Conservation (phyloP, 2,113 vertebrate genomes). For the Vulpes ferrilata region DNA sequence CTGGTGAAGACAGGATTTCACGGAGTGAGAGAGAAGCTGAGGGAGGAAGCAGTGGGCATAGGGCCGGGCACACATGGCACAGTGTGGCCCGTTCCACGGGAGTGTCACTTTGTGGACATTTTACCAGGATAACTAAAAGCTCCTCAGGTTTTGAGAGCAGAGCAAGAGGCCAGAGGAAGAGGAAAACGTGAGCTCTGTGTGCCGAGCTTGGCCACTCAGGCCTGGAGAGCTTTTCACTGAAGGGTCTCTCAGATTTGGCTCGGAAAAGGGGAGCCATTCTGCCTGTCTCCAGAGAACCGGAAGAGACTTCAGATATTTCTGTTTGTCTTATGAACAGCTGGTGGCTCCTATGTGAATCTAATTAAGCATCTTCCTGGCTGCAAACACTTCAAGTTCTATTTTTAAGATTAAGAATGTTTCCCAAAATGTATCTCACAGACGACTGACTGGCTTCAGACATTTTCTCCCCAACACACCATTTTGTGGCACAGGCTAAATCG, state of each 20-base stretch:
- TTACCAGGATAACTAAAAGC: not conserved
- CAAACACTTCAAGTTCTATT: slow-evolving; percentile 85
- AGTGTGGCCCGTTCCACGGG: not conserved
- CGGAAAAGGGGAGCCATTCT: slow-evolving; percentile 58
- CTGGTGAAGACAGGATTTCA: not conserved
- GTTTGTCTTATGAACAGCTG: slow-evolving; percentile 85
- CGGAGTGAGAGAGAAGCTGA: not conserved
- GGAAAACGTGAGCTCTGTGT: slow-evolving; percentile 37
- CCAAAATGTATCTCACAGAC: slow-evolving; percentile 80
- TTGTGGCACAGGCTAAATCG: slow-evolving; percentile 63
- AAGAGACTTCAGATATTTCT: slow-evolving; percentile 82
- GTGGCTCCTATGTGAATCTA: slow-evolving; percentile 84
- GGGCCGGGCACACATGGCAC: accelerated
- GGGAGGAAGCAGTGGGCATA: not conserved
- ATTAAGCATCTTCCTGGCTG: slow-evolving; percentile 86
- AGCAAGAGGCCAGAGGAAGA: slow-evolving; percentile 51
- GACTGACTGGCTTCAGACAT: slow-evolving; percentile 73
- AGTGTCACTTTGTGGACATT: not conserved
- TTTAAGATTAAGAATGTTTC: slow-evolving; percentile 81
- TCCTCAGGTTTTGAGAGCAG: not conserved
- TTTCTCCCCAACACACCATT: not conserved
- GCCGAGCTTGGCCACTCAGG: slow-evolving; percentile 62
- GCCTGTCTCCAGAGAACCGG: slow-evolving; percentile 73
- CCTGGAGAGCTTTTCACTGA: slow-evolving; percentile 74
- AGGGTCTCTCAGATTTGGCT: slow-evolving; percentile 68